Percentiles rank a stretch among this genome's conserved stretches.
Evolutionary conservation across 1,140 invertebrate genomes (phyloP).

Genomic region (Atta colombica): DNA sequence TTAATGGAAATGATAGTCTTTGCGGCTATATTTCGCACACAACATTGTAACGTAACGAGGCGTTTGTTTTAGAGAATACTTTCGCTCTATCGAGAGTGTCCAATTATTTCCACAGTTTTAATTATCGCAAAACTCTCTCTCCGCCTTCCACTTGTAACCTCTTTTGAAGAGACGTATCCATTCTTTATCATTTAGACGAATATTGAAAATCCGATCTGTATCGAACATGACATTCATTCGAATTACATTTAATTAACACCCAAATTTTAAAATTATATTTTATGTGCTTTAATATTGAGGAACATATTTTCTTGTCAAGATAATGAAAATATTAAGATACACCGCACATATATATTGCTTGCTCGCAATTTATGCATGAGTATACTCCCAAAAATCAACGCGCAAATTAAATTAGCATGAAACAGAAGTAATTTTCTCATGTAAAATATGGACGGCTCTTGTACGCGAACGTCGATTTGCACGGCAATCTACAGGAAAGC

Average conservation of each 20-base stretch:
- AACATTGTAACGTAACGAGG: constrained; percentile 28
- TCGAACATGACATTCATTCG: constrained; percentile 4
- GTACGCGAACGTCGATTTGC: constrained; percentile 53
- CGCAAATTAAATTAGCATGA: constrained; percentile 56
- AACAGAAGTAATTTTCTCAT: constrained; percentile 28
- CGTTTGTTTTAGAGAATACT: constrained; percentile 34
- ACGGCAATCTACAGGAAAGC: constrained; percentile 20
- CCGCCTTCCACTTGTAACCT: background rate
- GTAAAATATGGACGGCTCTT: constrained; percentile 30
- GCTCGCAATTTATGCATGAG: constrained; percentile 34
- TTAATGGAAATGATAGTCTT: constrained; percentile 45
- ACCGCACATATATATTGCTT: background rate
- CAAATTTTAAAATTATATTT: background rate
- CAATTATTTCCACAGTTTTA: constrained; percentile 55
- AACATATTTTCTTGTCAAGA: background rate
- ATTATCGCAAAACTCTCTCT: constrained; percentile 23
- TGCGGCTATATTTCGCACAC: constrained; percentile 15
- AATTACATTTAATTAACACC: constrained; percentile 5
- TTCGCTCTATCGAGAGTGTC: constrained; percentile 40
- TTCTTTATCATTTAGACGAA: background rate
- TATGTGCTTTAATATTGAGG: background rate
- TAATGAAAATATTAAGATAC: constrained; percentile 7
- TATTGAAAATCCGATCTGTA: constrained; percentile 25
- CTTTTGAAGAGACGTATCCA: background rate
- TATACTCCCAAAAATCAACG: constrained; percentile 30